Percentiles rank a stretch among this genome's conserved stretches.
phyloP scores from a whole-genome alignment of 2,888 invertebrate genomes.

The Phymatocera aterrima region DNA sequence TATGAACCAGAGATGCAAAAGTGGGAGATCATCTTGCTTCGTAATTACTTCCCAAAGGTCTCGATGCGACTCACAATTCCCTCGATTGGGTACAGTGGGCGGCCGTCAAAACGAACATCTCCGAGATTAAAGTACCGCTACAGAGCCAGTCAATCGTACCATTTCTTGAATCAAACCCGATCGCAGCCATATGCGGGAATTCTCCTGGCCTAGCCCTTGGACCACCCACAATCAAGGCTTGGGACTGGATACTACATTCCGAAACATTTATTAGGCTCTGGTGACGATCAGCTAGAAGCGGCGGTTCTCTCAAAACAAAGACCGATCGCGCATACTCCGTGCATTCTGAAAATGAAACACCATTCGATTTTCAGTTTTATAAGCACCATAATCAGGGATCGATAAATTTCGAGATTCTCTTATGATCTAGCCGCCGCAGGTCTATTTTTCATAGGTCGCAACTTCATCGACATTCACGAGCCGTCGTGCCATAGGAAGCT shows the following conservation, averaged over 20 bases:
- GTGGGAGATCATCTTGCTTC: too few relatives aligned
- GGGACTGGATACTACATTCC: slow-evolving; percentile 40
- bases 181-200: slow-evolving; percentile 69
- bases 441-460: too few relatives aligned
- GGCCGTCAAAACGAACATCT: slow-evolving; percentile 81
- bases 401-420: not conserved
- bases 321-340: slow-evolving; percentile 62
- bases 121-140: slow-evolving; percentile 82
- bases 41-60: not conserved
- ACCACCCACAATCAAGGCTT: slow-evolving; percentile 63
- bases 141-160: slow-evolving; percentile 77
- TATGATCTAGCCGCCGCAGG: not conserved
- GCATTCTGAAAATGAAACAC: slow-evolving; percentile 61
- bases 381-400: not conserved
- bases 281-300: slow-evolving; percentile 47
- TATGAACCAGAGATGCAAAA: not conserved
- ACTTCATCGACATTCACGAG: slow-evolving; percentile 31
- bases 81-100: slow-evolving; percentile 78
- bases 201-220: slow-evolving; percentile 63
- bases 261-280: slow-evolving; percentile 60
- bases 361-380: not conserved
- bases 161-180: slow-evolving; percentile 58
- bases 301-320: slow-evolving; percentile 55
- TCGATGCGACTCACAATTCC: slow-evolving; percentile 45
- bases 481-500: not conserved